Evolutionary conservation across 2,113 vertebrate genomes (phyloP).

Genomic region (Protomyctophum bolini): DNA sequence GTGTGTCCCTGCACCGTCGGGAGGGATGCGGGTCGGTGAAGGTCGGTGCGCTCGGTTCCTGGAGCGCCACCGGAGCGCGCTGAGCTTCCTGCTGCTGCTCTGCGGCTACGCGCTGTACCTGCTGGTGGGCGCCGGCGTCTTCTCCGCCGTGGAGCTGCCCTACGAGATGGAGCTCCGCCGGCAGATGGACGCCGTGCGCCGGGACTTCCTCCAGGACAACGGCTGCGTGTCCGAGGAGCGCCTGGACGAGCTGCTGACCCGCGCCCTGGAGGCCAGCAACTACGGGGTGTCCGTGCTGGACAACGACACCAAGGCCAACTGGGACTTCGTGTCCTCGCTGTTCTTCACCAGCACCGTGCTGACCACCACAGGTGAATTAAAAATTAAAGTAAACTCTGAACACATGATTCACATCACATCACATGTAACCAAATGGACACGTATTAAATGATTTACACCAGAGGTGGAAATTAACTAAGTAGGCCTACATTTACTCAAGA

Average conservation of each 20-base stretch:
- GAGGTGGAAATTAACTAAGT: too few relatives aligned
- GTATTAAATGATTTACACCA: too few relatives aligned
- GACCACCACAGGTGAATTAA: constrained; percentile 90
- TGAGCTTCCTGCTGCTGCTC: constrained; percentile 84
- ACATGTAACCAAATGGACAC: too few relatives aligned
- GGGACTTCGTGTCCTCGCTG: constrained; percentile 94
- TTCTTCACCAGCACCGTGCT: constrained; percentile 98
- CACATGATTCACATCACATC: too few relatives aligned
- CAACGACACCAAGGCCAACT: constrained; percentile 85
- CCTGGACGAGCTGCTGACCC: constrained; percentile 86
- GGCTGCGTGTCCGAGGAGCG: constrained; percentile 85
- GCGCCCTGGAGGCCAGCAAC: constrained; percentile 90
- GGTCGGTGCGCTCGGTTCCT: constrained; percentile 80
- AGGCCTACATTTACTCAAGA: too few relatives aligned
- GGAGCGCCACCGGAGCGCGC: constrained; percentile 81
- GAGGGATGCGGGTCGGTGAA: constrained; percentile 78
- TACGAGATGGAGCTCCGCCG: constrained; percentile 86
- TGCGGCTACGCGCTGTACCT: constrained; percentile 86
- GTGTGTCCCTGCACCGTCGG: too few relatives aligned
- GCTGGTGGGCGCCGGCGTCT: constrained; percentile 89
- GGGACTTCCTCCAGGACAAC: constrained; percentile 85
- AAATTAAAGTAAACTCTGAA: too few relatives aligned
- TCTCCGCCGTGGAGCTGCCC: constrained; percentile 92
- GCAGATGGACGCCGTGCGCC: constrained; percentile 80
- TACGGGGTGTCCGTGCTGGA: constrained; percentile 91